Evolutionary conservation across 2,888 invertebrate species (phyloP).

Genomic region (Mimas tiliae): DNA sequence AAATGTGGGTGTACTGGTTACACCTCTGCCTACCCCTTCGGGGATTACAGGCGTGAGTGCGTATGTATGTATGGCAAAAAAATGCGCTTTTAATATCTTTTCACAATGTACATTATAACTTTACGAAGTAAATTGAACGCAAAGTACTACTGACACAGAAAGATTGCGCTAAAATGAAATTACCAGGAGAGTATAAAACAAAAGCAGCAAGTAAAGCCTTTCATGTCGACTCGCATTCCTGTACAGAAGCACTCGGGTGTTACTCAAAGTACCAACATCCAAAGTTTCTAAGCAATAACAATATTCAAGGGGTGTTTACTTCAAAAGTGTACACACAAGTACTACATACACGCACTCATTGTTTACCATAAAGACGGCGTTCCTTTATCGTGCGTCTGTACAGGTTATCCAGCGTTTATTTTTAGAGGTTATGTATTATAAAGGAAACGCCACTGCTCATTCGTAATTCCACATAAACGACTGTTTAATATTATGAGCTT

Average conservation of each 20-base stretch:
- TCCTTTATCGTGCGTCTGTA: slow-evolving; percentile 35
- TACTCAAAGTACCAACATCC: slow-evolving; percentile 33
- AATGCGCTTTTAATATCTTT: too few species aligned
- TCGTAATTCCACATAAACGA: slow-evolving; percentile 18
- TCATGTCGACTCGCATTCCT: slow-evolving; percentile 10
- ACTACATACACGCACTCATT: slow-evolving; percentile 32
- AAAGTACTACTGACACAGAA: slow-evolving; percentile 2
- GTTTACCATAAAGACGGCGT: slow-evolving; percentile 47
- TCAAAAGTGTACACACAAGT: slow-evolving; percentile 13
- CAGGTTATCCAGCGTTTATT: slow-evolving; percentile 36
- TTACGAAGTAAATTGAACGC: neutral
- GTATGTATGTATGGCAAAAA: too few species aligned
- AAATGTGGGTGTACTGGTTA: too few species aligned
- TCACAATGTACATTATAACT: neutral
- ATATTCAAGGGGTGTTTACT: slow-evolving; percentile 33
- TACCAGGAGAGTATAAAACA: slow-evolving; percentile 20
- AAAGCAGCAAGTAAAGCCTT: slow-evolving; percentile 15
- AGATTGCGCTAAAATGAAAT: slow-evolving; percentile 7
- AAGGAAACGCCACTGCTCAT: slow-evolving; percentile 30
- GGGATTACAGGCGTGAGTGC: too few species aligned
- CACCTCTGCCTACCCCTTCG: too few species aligned
- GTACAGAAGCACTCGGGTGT: slow-evolving; percentile 1
- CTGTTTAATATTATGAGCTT: slow-evolving; percentile 22
- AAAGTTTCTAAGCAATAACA: slow-evolving; percentile 39
- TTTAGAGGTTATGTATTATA: slow-evolving; percentile 34